phyloP scores from a whole-genome alignment of 2,113 vertebrate species.

The Myotis yumanensis region DNA sequence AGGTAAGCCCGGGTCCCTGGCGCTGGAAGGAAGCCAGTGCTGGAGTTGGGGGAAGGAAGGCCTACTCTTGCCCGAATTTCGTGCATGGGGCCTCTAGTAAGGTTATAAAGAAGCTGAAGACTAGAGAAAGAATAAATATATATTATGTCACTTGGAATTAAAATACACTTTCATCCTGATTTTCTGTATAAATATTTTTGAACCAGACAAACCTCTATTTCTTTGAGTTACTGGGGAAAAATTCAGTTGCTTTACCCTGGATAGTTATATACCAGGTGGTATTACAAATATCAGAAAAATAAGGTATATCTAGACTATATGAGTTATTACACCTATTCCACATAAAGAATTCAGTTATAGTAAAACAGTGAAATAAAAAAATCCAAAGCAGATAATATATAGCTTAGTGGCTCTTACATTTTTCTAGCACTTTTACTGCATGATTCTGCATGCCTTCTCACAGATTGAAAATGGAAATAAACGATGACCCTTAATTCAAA shows the following conservation, averaged over 20 bases:
- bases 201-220: neutral
- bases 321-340: neutral
- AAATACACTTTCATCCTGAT: neutral
- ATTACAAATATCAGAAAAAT: constrained; percentile 23
- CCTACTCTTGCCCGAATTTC: too few species aligned
- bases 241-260: neutral
- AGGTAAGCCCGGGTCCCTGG: too few species aligned
- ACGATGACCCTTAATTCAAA: neutral
- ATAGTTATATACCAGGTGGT: too few species aligned
- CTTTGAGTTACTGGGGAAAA: neutral
- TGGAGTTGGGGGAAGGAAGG: too few species aligned
- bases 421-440: neutral
- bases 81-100: neutral
- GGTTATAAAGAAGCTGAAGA: neutral
- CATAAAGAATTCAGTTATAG: neutral
- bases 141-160: neutral
- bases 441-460: neutral
- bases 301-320: neutral
- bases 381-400: neutral
- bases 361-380: neutral
- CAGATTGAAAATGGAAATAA: constrained; percentile 31
- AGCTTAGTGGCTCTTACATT: neutral
- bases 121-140: neutral
- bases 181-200: neutral
- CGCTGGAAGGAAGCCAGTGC: too few species aligned